Evolutionary conservation across 2,113 vertebrate genomes (phyloP), one percentile per base, ranked within the genome.

Genomic region (Holacanthus passer): DNA sequence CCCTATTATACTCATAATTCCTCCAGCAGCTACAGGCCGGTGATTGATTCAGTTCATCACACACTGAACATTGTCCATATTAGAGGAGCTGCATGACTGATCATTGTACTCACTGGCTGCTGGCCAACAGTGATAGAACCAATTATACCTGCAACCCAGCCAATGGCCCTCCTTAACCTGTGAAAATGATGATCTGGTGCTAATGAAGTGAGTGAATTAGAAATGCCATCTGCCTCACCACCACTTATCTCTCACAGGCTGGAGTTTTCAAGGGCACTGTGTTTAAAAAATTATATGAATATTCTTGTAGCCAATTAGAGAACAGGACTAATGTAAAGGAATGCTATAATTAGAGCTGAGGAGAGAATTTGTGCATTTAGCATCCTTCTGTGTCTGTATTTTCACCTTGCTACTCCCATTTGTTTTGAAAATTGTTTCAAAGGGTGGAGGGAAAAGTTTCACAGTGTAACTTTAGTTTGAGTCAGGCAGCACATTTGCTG

Each of bases 151-250:
- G 81, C 77, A 89, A 82, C 75, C 68, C 77, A 75, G 87, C 81
- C 84, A 83, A 32, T 85, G 82, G 59, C 76, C 90, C 88, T 88
- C 82, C 85, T 93, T 93, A 91, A 92, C 93, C 91, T 89, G 80
- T 55, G 70, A 76, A 91, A 91, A 91, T 91, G 84, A 92, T 89
- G 88, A 92, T 88, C 82, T 87, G 79, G 72, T 86, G 89, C 87
- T 90, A 91, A 93, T 88, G 78, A 91, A 92, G 89, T 88, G 87
- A 87, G 56, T 72, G 79, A 92, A 92, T 91, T 92, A 91, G 75
- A 87, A 86, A 81, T 76, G n/a, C 89, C 90, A 91, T 93, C 90
- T 93, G 92, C 88, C 48, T 68, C 31, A 17, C 37, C 62, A 68
- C 59, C 79, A 80, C 66, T 76, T 69, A 81, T 80, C 71, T 66